phyloP scores from a whole-genome alignment of 2,888 invertebrate genomes.

The Lathronympha strigana region DNA sequence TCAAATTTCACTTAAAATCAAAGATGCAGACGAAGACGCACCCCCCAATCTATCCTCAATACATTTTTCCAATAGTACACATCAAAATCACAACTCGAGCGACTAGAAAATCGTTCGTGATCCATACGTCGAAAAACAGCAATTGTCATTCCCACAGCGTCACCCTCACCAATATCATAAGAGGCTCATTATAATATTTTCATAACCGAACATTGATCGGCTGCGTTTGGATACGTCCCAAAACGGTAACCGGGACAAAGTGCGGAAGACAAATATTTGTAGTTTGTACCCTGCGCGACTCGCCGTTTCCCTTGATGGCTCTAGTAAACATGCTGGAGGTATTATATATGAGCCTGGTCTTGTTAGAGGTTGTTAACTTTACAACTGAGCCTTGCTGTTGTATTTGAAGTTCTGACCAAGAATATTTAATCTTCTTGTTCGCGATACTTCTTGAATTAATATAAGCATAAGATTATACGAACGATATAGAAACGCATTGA shows the following conservation, averaged over 20 bases:
- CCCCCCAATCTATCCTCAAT: no score
- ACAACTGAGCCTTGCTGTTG: background rate
- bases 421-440: no score
- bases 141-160: slow-evolving; percentile 17
- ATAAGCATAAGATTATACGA: no score
- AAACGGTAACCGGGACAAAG: slow-evolving; percentile 37
- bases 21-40: no score
- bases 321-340: slow-evolving; percentile 24
- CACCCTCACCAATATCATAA: background rate
- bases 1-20: no score
- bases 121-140: background rate
- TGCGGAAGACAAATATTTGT: slow-evolving; percentile 40
- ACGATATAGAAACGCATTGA: no score
- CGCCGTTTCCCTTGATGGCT: slow-evolving; percentile 29
- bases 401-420: no score
- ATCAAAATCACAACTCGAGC: background rate
- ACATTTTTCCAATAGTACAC: no score
- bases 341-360: slow-evolving; percentile 12
- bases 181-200: slow-evolving; percentile 15
- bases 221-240: slow-evolving; percentile 28
- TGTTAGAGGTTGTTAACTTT: slow-evolving; percentile 26
- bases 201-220: slow-evolving; percentile 28
- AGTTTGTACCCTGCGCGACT: slow-evolving; percentile 26
- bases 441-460: no score
- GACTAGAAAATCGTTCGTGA: background rate